Conservation (phyloP, 2,797 vertebrate genomes). For the Nannoperca obscura region DNA sequence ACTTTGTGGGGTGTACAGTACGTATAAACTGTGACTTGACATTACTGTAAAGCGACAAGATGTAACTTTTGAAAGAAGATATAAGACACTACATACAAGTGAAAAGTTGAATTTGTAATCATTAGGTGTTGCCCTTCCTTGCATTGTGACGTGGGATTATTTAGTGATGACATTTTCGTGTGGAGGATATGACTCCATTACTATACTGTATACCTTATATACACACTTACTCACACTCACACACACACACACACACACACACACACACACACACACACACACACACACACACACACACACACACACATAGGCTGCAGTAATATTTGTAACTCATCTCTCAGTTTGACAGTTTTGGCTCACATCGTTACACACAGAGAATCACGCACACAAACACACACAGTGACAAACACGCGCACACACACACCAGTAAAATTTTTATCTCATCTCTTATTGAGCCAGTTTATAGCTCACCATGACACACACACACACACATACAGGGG, state of each 20-base stretch:
- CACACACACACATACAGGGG: conserved; percentile 13
- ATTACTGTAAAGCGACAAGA: too few species aligned
- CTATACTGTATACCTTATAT: background rate
- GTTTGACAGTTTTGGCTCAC: conserved; percentile 49
- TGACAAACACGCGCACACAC: background rate
- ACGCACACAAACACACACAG: conserved; percentile 9
- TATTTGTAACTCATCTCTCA: conserved; percentile 42
- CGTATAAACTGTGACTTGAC: too few species aligned
- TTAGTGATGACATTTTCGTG: background rate
- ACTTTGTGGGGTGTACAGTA: too few species aligned
- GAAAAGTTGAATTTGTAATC: too few species aligned
- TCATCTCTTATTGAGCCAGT: conserved; percentile 50
- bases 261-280: conserved; percentile 1
- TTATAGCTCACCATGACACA: conserved; percentile 25
- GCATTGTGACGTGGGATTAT: background rate
- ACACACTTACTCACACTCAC: background rate
- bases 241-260: background rate
- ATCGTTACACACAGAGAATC: conserved; percentile 13
- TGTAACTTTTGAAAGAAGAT: too few species aligned
- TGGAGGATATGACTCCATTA: background rate
- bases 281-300: background rate
- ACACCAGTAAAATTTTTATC: conserved; percentile 16
- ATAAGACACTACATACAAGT: too few species aligned
- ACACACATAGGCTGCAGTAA: conserved; percentile 15
- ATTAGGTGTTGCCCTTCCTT: too few species aligned